phyloP scores from a whole-genome alignment of 2,888 invertebrate species.

The Scaptomyza reducta region DNA sequence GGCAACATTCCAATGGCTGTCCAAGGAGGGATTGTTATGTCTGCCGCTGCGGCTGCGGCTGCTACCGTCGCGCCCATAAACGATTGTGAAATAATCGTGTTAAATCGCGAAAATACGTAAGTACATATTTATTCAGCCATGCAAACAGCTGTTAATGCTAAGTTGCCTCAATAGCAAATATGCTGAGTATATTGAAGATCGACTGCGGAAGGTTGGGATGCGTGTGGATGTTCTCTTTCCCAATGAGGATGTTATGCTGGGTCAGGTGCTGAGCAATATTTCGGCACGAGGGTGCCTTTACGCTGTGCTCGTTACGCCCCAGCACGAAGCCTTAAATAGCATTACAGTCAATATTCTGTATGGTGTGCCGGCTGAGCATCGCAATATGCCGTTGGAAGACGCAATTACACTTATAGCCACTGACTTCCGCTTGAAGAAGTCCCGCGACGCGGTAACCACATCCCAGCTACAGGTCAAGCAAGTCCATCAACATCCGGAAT shows the following conservation, averaged over 20 bases:
- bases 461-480: slow-evolving; percentile 71
- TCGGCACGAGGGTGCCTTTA: slow-evolving; percentile 95
- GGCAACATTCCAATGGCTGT: slow-evolving; percentile 28
- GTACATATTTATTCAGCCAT: slow-evolving; percentile 72
- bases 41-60: slow-evolving; percentile 46
- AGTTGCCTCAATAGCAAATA: slow-evolving; percentile 85
- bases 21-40: slow-evolving; percentile 58
- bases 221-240: slow-evolving; percentile 95
- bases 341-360: slow-evolving; percentile 95
- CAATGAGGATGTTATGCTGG: slow-evolving; percentile 93
- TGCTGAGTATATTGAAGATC: slow-evolving; percentile 93
- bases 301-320: slow-evolving; percentile 93
- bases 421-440: slow-evolving; percentile 88
- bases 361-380: slow-evolving; percentile 94
- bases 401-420: slow-evolving; percentile 91
- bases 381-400: slow-evolving; percentile 98
- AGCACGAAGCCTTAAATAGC: slow-evolving; percentile 93
- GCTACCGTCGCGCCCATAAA: slow-evolving; percentile 84
- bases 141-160: not conserved
- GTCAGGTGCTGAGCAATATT: slow-evolving; percentile 92
- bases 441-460: slow-evolving; percentile 80
- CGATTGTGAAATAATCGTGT: slow-evolving; percentile 96
- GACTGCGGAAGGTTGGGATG: slow-evolving; percentile 90
- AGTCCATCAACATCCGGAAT: slow-evolving; percentile 86
- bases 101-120: slow-evolving; percentile 92